Base-by-base conservation (phyloP, 1,140 invertebrate species). In the Hydropsyche tenuis region DNA sequence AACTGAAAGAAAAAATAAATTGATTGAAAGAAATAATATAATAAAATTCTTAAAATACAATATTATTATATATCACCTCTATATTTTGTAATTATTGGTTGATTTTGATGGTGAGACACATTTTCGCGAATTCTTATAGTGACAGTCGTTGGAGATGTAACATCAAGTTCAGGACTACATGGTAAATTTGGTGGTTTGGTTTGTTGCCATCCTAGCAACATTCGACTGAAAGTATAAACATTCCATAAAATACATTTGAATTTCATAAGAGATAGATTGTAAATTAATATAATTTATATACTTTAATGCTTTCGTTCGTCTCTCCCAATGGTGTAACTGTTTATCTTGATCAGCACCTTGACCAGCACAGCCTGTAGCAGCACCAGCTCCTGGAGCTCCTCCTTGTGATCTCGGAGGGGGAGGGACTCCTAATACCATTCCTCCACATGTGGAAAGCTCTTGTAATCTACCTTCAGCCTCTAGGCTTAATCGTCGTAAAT, bases 271-370 rank as follows among this genome's bases (percentile, higher is more conserved):
- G 14, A 16, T 48, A 23, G 43, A 25, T 6, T 23, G 1, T 27
- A 64, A 43, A 23, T 27, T n/a, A n/a, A n/a, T n/a, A n/a, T n/a
- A n/a, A n/a, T n/a, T n/a, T 25, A 25, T 20, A 91, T 88, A 91
- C 81, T 90, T 93, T 7, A 97, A 85, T 0, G 93, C 90, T 81
- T 93, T 89, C 1, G 93, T 89, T 74, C 94, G 88, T 65, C 94
- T 87, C 77, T 96, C 93, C 94, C 95, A 97, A 22, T 94, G 89
- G 56, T 91, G 89, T 16, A 94, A 88, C 80, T 96, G 94, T 79
- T 94, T 94, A 80, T 96, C 94, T 75, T 92, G 92, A 77, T 90
- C 87, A 48, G 87, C 91, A 45, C 89, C 89, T 9, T 86, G 80
- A 70, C 88, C 88, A 16, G 91, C 87, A 84, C 85, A 92, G 48